Evolutionary conservation across 1,140 invertebrate genomes (phyloP), one percentile per base, ranked within the genome.

Genomic region (Oscheius sp.): DNA sequence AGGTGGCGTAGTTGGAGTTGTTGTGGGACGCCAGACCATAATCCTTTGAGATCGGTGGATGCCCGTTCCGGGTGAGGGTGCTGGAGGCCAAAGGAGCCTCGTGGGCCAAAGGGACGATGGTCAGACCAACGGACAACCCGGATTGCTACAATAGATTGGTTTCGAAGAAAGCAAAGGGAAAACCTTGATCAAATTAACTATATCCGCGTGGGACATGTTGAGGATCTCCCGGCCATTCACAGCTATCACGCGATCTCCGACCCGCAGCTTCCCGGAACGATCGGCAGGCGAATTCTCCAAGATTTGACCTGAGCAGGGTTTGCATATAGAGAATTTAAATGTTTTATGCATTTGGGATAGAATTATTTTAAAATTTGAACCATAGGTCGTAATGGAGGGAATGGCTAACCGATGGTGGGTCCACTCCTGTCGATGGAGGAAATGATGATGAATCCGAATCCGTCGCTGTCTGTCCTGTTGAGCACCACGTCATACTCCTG

Each of bases 391-490:
- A 26, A n/a, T n/a, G 15, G 28, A 23, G 20, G 28, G 26, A 18
- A 0, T 72, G 76, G 86, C 87, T 88, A 88, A 91, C 94, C 94
- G 82, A 97, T 96, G 34, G 93, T 94, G 1, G 93, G 93, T 35
- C 93, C 92, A 70, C 91, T 90, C 87, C 92, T 93, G 77, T 94
- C 94, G 1, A 94, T 91, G 13, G 94, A 96, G 0, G 95, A 97
- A 78, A 98, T 97, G 64, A 99, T 96, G 26, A 98, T 94, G 86
- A 98, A 99, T 23, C 95, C 96, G 86, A 99, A 99, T 10, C 95
- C 95, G 87, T 99, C 95, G 70, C 91, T 92, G 79, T 97, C 93
- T 84, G 90, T 90, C 64, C 95, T 88, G 42, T 90, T 91, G 0
- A 99, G 91, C 10, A 91, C 90, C 13, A 95, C 91, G 82, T 95